A percentile compares a stretch with the other conserved stretches of the same genome.
phyloP scores from a whole-genome alignment of 2,113 vertebrate species.

The Oryzias curvinotus region DNA sequence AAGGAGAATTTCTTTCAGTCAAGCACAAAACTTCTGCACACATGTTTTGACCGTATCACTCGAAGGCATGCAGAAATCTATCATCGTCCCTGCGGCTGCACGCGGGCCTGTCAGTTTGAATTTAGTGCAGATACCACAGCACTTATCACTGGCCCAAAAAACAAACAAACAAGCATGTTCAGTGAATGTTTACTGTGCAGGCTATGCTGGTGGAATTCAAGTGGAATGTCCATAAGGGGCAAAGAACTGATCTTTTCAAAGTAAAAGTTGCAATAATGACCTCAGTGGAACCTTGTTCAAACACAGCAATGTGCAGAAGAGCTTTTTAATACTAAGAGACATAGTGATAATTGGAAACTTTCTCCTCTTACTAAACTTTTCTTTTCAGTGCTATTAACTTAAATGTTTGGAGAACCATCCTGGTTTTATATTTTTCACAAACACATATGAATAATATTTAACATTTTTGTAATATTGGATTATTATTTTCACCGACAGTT shows the following conservation, averaged over 20 bases:
- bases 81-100: conserved; percentile 34
- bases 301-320: conserved; percentile 33
- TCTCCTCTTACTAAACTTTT: conserved; percentile 5
- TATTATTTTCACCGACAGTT: no score
- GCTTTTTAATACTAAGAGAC: conserved; percentile 23
- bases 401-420: neutral
- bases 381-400: conserved; percentile 31
- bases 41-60: conserved; percentile 7
- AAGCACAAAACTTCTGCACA: neutral
- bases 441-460: no score
- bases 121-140: conserved; percentile 19
- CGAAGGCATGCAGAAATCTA: conserved; percentile 6
- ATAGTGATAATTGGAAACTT: conserved; percentile 33
- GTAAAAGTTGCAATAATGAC: conserved; percentile 66
- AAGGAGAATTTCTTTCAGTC: conserved; percentile 19
- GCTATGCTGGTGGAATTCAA: conserved; percentile 39
- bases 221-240: conserved; percentile 49
- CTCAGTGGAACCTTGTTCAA: conserved; percentile 40
- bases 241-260: conserved; percentile 41
- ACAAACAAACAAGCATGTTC: conserved; percentile 22
- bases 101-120: conserved; percentile 11
- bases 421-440: no score
- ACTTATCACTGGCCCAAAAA: conserved; percentile 8
- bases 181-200: conserved; percentile 36
- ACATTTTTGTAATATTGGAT: no score